Percentiles rank a stretch among this genome's conserved stretches.
Conservation (phyloP, 2,888 invertebrate species). For the Epinotia bilunana region DNA sequence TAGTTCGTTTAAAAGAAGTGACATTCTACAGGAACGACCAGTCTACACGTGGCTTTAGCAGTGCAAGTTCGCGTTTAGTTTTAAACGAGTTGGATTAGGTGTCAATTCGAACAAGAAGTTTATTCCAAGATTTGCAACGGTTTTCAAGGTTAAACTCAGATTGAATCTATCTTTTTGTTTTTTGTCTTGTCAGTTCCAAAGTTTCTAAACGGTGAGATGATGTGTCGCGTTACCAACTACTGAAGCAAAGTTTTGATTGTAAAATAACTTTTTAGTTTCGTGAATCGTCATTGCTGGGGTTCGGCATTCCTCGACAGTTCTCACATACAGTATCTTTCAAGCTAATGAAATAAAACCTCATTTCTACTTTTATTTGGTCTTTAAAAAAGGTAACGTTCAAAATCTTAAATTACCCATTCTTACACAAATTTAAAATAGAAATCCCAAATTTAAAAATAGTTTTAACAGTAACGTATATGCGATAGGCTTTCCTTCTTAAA, state of each 20-base stretch:
- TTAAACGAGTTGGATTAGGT: slow-evolving; percentile 22
- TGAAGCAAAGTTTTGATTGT: neutral
- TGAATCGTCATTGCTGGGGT: too few relatives aligned
- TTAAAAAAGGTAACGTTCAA: too few relatives aligned
- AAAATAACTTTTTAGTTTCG: too few relatives aligned
- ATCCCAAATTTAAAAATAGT: too few relatives aligned
- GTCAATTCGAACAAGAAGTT: neutral
- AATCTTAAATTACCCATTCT: too few relatives aligned
- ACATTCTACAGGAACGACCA: slow-evolving; percentile 61
- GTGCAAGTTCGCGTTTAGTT: slow-evolving; percentile 48
- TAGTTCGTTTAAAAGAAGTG: slow-evolving; percentile 72
- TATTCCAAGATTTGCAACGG: neutral
- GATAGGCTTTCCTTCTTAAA: too few relatives aligned
- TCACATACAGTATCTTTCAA: too few relatives aligned
- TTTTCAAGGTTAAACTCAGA: neutral
- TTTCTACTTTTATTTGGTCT: too few relatives aligned
- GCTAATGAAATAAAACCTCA: too few relatives aligned
- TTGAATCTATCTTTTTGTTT: neutral
- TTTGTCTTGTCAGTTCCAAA: neutral
- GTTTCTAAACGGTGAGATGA: neutral
- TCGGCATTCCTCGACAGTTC: too few relatives aligned
- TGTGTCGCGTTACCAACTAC: neutral
- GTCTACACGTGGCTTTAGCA: slow-evolving; percentile 65
- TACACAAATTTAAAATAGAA: too few relatives aligned
- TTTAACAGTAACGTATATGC: too few relatives aligned